Base-by-base conservation (phyloP, 1,140 invertebrate genomes). In the Fopius arisanus region DNA sequence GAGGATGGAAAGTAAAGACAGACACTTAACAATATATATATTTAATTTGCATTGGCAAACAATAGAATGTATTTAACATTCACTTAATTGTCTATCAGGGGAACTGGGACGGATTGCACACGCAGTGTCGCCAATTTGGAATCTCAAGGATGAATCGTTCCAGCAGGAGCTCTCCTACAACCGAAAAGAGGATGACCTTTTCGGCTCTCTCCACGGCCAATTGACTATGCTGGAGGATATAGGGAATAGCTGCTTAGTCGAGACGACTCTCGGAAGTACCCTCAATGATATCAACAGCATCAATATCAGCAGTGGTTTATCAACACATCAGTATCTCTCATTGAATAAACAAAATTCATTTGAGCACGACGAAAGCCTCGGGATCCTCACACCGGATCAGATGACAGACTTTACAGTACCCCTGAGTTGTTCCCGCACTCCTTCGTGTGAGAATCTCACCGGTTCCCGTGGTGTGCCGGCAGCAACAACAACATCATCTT, bases 321-420 rank as follows among this genome's bases (percentile, higher is more conserved):
- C 77, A 29, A 68, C 82, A 4, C 79, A 85, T 51, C 86, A 84
- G 67, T 85, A 83, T 76, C 82, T 87, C 70, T 84, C 87, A 80
- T 86, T 92, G 14, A 92, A 91, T 80, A 92, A 93, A 81, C 92
- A 95, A 79, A 92, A 93, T 80, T 94, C 93, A 12, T 91, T 94
- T 73, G 94, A 93, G 72, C 82, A 91, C 78, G 92, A 95, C 83
- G 94, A 96, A 78, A 94, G 93, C 79, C 87, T 96, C 72, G 95
- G 94, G 7, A 96, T 96, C 76, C 87, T 96, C 16, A 95, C 94
- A 5, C 94, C 94, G 0, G 94, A 95, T 88, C 94, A 96, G 83
- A 96, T 96, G 94, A 91, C 92, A 69, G 93, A 94, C 82, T 91
- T 92, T 78, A 91, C 90, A 29, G 89, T 73, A 73, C 89, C 85